phyloP scores from a whole-genome alignment of 23 tunicate genomes.

The Halocynthia roretzi region DNA sequence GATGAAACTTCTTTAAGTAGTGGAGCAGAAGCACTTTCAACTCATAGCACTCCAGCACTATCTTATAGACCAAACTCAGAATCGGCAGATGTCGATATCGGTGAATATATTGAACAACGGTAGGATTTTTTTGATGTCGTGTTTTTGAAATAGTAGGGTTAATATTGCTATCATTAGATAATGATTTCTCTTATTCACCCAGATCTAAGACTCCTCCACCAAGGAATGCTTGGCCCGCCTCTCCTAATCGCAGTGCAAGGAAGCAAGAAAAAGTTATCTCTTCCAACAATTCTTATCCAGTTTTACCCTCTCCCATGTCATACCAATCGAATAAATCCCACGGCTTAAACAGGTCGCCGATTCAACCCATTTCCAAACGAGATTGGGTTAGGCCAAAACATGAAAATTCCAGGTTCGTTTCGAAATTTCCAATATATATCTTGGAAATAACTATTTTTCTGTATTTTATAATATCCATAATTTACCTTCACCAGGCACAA shows the following conservation, averaged over 20 bases:
- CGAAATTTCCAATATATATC: not conserved
- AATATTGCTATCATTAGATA: not conserved
- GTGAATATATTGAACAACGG: not conserved
- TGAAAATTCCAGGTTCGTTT: constrained; percentile 41
- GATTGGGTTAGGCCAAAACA: constrained; percentile 34
- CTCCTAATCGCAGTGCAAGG: constrained; percentile 2
- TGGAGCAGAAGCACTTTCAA: constrained; percentile 64
- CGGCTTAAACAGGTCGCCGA: constrained; percentile 5
- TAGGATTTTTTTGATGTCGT: not conserved
- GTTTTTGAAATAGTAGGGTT: not conserved
- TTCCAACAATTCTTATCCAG: constrained; percentile 10
- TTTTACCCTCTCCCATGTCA: constrained; percentile 23
- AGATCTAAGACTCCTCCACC: constrained; percentile 26
- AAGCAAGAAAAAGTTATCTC: not conserved
- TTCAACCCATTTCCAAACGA: not conserved
- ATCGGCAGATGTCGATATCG: constrained; percentile 21
- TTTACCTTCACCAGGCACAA: constrained; percentile 6
- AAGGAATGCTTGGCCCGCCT: constrained; percentile 11
- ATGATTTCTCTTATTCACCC: not conserved
- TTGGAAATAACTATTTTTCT: not conserved
- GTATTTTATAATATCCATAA: not conserved
- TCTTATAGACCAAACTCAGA: constrained; percentile 1
- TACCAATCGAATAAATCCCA: constrained; percentile 10
- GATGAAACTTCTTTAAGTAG: constrained; percentile 74
- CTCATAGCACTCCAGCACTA: constrained; percentile 63